Evolutionary conservation across 2,888 invertebrate species (phyloP), one percentile per base, ranked within the genome.

Genomic region (Agriotes lineatus): DNA sequence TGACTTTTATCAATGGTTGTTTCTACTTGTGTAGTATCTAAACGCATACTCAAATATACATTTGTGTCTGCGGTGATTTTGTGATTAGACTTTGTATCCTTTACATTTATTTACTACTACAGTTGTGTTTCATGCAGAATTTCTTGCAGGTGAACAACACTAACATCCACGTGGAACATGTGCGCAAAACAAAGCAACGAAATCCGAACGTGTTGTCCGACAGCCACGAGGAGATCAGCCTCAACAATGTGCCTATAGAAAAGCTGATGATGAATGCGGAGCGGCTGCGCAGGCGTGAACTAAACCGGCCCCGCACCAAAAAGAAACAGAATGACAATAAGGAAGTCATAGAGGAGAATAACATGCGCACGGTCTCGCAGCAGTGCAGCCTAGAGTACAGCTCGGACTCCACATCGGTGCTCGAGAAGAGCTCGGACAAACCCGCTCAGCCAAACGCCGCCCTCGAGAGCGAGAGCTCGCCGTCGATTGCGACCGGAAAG

Each of bases 101-200:
- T n/a, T n/a, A n/a, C n/a, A n/a, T n/a, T n/a, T n/a, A n/a, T n/a
- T n/a, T n/a, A n/a, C n/a, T n/a, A n/a, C n/a, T n/a, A n/a, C n/a
- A n/a, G n/a, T n/a, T n/a, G n/a, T n/a, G n/a, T n/a, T n/a, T n/a
- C n/a, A n/a, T n/a, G n/a, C n/a, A n/a, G n/a, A n/a, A n/a, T n/a
- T n/a, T n/a, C n/a, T n/a, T n/a, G n/a, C n/a, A n/a, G n/a, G 90
- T 93, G 0, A 93, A 94, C 78, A 94, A 94, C 72, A 93, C 92
- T 0, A 94, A 94, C 80, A 88, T 94, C 71, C 93, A 93, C 77
- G 90, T 91, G 0, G 91, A 92, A 76, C 83, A 87, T 69, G 85
- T 89, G 0, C 88, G 88, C 74, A 90, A 89, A 72, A 83, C 86
- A 0, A 87, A 89, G 60, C 87, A 88, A 54, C 82, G 86, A 54